phyloP scores from a whole-genome alignment of 2,797 vertebrate genomes.

The Gadopsis marmoratus region DNA sequence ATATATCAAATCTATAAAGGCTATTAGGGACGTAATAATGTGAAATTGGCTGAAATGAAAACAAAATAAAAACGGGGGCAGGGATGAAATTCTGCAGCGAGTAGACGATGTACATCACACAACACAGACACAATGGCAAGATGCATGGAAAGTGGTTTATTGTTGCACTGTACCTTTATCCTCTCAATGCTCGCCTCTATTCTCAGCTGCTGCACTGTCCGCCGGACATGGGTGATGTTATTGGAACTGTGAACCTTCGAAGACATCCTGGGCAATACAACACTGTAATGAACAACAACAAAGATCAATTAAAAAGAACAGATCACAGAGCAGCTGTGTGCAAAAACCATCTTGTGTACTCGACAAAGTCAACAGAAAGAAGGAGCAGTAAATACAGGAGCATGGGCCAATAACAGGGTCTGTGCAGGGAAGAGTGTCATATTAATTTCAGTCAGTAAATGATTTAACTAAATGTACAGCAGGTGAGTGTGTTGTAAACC shows the following conservation, averaged over 20 bases:
- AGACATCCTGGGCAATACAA: conserved; percentile 87
- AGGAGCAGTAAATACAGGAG: neutral
- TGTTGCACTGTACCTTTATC: conserved; percentile 89
- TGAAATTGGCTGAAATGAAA: neutral
- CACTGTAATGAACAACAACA: conserved; percentile 49
- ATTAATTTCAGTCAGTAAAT: conserved; percentile 11
- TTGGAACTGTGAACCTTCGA: conserved; percentile 91
- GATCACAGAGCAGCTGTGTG: neutral
- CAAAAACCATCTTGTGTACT: neutral
- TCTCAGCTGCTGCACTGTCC: conserved; percentile 93
- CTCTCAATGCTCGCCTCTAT: conserved; percentile 94
- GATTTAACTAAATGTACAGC: neutral
- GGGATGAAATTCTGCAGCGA: neutral
- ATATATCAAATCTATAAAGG: neutral
- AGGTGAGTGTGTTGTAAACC: conserved; percentile 6
- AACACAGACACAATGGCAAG: neutral
- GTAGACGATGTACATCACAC: neutral
- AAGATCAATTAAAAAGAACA: neutral
- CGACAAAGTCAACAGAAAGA: neutral
- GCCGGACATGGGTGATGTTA: conserved; percentile 89
- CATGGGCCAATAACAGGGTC: neutral
- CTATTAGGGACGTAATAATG: neutral
- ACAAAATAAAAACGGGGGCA: neutral
- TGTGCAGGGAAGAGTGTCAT: neutral
- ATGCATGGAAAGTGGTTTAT: neutral